These are phyloP conservation scores for Allygus modestus DNA, from an alignment of 2,888 invertebrate genomes.

Conservation along the genomic window DNA sequence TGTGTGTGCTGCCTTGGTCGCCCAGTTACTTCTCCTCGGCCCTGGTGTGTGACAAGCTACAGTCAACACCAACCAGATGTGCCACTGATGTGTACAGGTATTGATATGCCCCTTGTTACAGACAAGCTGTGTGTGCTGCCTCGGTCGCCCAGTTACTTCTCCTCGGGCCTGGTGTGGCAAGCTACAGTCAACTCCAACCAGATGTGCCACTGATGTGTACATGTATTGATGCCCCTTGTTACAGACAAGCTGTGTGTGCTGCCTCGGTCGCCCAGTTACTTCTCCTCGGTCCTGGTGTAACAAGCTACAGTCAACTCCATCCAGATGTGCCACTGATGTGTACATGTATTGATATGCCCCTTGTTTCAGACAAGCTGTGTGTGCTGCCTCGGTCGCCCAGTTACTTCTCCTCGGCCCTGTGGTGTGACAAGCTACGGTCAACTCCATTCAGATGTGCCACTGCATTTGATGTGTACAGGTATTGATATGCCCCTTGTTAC, in stretches of 20 bases:
- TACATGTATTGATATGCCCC: conserved; percentile 80
- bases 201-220: conserved; percentile 85
- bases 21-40: conserved; percentile 21
- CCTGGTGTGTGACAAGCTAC: conserved; percentile 21
- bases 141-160: conserved; percentile 13
- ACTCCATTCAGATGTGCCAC: conserved; percentile 77
- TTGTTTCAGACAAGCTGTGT: conserved; percentile 65
- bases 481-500: not conserved
- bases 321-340: conserved; percentile 81
- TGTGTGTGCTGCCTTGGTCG: conserved; percentile 66
- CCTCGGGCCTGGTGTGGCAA: conserved; percentile 21
- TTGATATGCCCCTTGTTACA: conserved; percentile 65
- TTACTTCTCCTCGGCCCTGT: conserved; percentile 9
- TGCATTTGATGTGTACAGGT: conserved; percentile 81
- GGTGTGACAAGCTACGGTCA: conserved; percentile 8
- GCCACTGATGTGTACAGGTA: conserved; percentile 85
- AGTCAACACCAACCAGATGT: conserved; percentile 74
- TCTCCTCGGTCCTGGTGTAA: conserved; percentile 23
- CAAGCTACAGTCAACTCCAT: conserved; percentile 4
- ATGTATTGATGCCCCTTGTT: conserved; percentile 37
- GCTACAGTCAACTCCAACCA: not conserved
- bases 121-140: conserved; percentile 65
- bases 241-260: conserved; percentile 65
- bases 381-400: conserved; percentile 51
- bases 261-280: conserved; percentile 23